Percentiles rank a stretch among this genome's conserved stretches.
These are phyloP conservation scores for Heterotilapia buettikoferi DNA, from an alignment of 2,113 vertebrate genomes.

Conservation along the genomic window DNA sequence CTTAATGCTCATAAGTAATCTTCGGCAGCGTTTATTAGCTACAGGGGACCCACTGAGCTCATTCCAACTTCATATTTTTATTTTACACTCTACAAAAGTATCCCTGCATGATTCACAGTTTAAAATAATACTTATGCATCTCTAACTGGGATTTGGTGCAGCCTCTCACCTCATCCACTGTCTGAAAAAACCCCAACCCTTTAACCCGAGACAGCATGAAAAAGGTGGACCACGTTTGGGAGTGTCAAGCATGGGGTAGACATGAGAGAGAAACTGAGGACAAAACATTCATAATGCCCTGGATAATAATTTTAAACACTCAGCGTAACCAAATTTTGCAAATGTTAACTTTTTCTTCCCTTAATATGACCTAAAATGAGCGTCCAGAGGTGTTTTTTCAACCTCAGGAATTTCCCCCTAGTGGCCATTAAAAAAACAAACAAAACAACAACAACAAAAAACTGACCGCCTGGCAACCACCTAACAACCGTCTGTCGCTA, in stretches of 20 bases:
- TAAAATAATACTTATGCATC: background rate
- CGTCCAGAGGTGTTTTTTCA: background rate
- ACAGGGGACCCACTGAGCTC: too few relatives aligned
- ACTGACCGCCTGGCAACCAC: background rate
- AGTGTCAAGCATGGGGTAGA: background rate
- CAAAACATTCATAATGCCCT: background rate
- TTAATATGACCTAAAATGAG: background rate
- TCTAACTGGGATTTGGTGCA: background rate
- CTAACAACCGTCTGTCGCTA: background rate
- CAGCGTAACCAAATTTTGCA: rapidly evolving
- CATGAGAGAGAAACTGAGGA: background rate
- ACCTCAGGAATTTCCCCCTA: background rate
- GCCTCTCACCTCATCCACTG: background rate
- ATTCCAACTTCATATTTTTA: background rate
- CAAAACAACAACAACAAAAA: background rate
- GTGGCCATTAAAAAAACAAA: background rate
- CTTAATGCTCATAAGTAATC: background rate
- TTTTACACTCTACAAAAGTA: background rate
- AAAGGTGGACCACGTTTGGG: background rate
- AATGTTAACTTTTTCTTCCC: background rate
- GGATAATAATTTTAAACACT: background rate
- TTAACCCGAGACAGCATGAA: background rate
- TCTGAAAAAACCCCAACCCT: background rate
- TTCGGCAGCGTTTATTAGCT: rapidly evolving
- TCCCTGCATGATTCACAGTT: background rate